Evolutionary conservation across 1,140 invertebrate species (phyloP).

Genomic region (Drosophila ficusphila): DNA sequence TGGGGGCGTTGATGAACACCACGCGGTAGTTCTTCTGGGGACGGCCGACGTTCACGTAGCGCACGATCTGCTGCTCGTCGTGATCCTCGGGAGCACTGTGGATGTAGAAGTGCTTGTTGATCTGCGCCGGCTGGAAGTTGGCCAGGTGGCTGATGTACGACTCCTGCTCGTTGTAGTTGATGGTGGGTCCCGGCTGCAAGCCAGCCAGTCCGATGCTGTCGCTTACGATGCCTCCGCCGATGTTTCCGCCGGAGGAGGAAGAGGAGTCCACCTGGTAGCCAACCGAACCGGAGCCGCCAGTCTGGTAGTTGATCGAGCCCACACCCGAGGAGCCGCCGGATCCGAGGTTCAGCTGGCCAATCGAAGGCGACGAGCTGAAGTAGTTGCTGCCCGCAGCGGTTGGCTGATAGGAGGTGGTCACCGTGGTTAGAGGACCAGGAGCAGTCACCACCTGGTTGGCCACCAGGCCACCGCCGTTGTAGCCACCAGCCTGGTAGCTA

Average conservation of each 20-base stretch:
- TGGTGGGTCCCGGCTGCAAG: conserved; percentile 52
- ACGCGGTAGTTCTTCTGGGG: conserved; percentile 93
- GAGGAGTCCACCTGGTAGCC: conserved; percentile 7
- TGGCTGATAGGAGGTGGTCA: conserved; percentile 76
- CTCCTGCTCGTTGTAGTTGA: conserved; percentile 84
- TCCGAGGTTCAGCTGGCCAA: conserved; percentile 47
- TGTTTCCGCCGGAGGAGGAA: not conserved
- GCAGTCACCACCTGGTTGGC: conserved; percentile 36
- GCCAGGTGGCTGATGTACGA: conserved; percentile 82
- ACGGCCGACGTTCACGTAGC: conserved; percentile 83
- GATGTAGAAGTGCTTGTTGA: conserved; percentile 91
- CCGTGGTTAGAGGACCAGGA: conserved; percentile 35
- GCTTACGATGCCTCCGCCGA: not conserved
- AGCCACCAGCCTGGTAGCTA: conserved; percentile 58
- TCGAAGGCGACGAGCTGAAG: conserved; percentile 42
- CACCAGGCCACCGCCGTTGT: conserved; percentile 38
- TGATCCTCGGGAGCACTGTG: conserved; percentile 90
- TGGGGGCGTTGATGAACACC: conserved; percentile 93
- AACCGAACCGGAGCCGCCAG: not conserved
- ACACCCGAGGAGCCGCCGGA: conserved; percentile 25
- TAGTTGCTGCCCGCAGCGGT: conserved; percentile 79
- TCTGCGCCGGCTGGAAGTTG: conserved; percentile 86
- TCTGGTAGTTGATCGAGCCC: not conserved
- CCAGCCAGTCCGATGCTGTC: conserved; percentile 60
- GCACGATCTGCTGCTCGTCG: conserved; percentile 85